A percentile compares a stretch with the other conserved stretches of the same genome.
Conservation (phyloP, 2,888 invertebrate species). For the Lithophane semibrunnea region DNA sequence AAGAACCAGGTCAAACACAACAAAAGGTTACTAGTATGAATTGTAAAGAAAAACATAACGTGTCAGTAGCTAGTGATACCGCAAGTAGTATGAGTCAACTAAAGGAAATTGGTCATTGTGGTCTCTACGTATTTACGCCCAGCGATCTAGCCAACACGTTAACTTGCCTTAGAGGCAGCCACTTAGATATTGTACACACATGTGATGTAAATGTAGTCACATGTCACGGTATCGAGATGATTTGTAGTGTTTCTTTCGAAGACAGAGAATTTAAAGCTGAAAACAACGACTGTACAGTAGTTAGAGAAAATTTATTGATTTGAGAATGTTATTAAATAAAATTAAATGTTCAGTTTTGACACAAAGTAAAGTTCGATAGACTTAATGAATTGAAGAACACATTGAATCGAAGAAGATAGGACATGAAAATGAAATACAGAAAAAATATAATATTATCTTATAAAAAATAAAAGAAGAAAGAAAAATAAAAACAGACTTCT, state of each 20-base stretch:
- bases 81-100: conserved; percentile 61
- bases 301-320: background rate
- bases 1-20: conserved; percentile 53
- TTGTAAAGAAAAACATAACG: conserved; percentile 59
- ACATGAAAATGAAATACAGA: background rate
- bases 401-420: conserved; percentile 17
- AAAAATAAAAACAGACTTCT: conserved; percentile 28
- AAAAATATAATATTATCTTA: background rate
- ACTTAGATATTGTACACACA: conserved; percentile 50
- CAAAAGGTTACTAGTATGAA: conserved; percentile 45
- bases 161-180: conserved; percentile 54
- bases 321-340: background rate
- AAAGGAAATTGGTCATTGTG: conserved; percentile 64
- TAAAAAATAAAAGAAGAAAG: conserved; percentile 17
- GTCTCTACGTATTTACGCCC: conserved; percentile 61
- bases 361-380: background rate
- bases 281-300: background rate
- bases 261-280: background rate
- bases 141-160: conserved; percentile 58
- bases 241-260: background rate
- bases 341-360: background rate
- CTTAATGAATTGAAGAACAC: background rate
- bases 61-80: conserved; percentile 48
- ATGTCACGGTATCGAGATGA: conserved; percentile 13
- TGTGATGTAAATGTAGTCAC: conserved; percentile 36